Evolutionary conservation across 2,797 vertebrate genomes (phyloP), one percentile per base, ranked within the genome.

Genomic region (Perodicticus potto): DNA sequence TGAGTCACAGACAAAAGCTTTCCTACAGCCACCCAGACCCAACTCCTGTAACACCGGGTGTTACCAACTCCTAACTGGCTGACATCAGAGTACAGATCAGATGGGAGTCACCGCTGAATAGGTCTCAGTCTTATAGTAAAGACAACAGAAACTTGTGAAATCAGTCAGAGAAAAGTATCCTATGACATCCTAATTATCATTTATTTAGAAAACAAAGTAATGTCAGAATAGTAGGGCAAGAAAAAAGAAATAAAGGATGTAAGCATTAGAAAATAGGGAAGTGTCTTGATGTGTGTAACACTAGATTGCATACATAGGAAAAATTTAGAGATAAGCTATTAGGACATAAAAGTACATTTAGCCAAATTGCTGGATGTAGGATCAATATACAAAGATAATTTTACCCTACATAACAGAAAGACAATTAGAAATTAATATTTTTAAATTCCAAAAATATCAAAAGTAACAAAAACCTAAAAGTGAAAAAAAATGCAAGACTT

Each of bases 81-180:
- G 61, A 73, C 67, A 43, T 19, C 88, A 34, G 27, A 53, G 13
- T 19, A 16, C 8, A 32, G 27, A 22, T 40, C 55, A 27, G 2
- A 1, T n/a, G 61, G 83, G 32, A 22, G 45, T 85, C 53, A 84
- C 11, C 14, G n/a, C 9, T 40, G 8, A 86, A 57, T 11, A 86
- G 65, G 22, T 16, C 12, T 65, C 29, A 40, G 4, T 65, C 86
- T 45, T 67, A 13, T 7, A 37, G 65, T 29, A 80, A 92, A 76
- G 34, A 87, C 43, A 92, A 92, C 27, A 95, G 77, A 90, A 93
- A 94, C 40, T 37, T 86, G 13, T 14, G 25, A 89, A 92, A 55
- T 74, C 19, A 43, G 45, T 43, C 29, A 65, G 8, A 67, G 27
- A 86, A 85, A 49, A 89, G 5, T n/a, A 53, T 43, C 17, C 11